Evolutionary conservation across 2,113 vertebrate genomes (phyloP).

Genomic region (Stigmatopora nigra): DNA sequence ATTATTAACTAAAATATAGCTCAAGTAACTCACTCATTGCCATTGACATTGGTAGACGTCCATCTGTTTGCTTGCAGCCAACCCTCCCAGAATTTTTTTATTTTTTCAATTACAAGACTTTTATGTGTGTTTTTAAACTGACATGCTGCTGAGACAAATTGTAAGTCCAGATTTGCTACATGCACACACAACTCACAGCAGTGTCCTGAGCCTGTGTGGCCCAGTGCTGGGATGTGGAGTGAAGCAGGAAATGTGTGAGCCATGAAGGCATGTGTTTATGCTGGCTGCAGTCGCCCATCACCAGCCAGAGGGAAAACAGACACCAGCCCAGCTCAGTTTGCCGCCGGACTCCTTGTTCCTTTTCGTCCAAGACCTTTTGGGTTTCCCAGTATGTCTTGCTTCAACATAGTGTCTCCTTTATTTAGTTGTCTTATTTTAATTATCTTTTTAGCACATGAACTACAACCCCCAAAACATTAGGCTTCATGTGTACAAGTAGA

Average conservation of each 20-base stretch:
- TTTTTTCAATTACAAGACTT: neutral
- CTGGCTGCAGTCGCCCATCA: constrained; percentile 71
- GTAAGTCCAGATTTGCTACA: constrained; percentile 11
- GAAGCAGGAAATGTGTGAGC: constrained; percentile 78
- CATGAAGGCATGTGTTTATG: constrained; percentile 81
- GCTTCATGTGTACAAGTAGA: neutral
- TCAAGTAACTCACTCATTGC: too few species aligned
- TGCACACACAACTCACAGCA: constrained; percentile 28
- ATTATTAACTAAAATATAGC: too few species aligned
- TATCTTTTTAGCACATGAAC: constrained; percentile 3
- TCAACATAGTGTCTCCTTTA: neutral
- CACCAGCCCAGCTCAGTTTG: constrained; percentile 51
- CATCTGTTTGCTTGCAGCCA: too few species aligned
- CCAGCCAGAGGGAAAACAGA: constrained; percentile 74
- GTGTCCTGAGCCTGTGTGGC: constrained; percentile 70
- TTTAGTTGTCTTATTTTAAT: constrained; percentile 11
- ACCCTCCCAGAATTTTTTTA: too few species aligned
- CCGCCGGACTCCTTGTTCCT: constrained; percentile 39
- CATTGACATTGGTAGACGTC: too few species aligned
- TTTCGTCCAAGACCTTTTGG: constrained; percentile 36
- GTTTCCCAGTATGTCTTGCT: constrained; percentile 14
- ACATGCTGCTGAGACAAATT: constrained; percentile 8
- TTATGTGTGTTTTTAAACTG: neutral
- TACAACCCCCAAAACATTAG: neutral
- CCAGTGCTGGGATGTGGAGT: constrained; percentile 63